A percentile compares a stretch with the other conserved stretches of the same genome.
Conservation (phyloP, 2,888 invertebrate genomes). For the Drosophila meridionalis region DNA sequence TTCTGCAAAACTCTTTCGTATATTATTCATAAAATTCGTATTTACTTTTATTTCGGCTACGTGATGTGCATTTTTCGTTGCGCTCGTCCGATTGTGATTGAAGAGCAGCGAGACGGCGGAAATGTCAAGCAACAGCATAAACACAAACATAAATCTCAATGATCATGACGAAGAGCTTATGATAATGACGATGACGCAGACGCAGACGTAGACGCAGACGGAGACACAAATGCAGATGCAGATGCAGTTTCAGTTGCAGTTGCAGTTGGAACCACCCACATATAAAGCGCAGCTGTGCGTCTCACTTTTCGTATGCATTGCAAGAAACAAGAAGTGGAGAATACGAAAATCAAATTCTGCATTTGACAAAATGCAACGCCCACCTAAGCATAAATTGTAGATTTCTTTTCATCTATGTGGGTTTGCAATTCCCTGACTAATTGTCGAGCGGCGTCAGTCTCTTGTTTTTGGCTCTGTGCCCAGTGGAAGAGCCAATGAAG, state of each 20-base stretch:
- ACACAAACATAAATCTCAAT: slow-evolving; percentile 78
- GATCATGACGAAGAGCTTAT: slow-evolving; percentile 42
- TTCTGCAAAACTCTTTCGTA: slow-evolving; percentile 25
- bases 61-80: slow-evolving; percentile 59
- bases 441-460: slow-evolving; percentile 27
- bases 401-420: slow-evolving; percentile 49
- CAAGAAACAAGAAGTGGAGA: slow-evolving; percentile 7
- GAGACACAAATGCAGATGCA: not conserved
- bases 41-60: slow-evolving; percentile 50
- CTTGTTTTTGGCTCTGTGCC: slow-evolving; percentile 26
- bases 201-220: not conserved
- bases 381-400: slow-evolving; percentile 58
- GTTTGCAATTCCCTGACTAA: slow-evolving; percentile 48
- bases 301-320: slow-evolving; percentile 52
- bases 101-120: slow-evolving; percentile 68
- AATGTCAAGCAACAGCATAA: slow-evolving; percentile 76
- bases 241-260: not conserved
- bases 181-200: slow-evolving; percentile 55
- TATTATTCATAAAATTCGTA: slow-evolving; percentile 14
- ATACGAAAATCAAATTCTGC: slow-evolving; percentile 3
- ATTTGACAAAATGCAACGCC: slow-evolving; percentile 72
- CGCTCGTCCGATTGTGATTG: slow-evolving; percentile 68
- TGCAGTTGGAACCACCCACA: slow-evolving; percentile 48
- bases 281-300: slow-evolving; percentile 46
- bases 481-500: not conserved